phyloP scores from a whole-genome alignment of 2,888 invertebrate genomes.

The Cheilosia scutellata region DNA sequence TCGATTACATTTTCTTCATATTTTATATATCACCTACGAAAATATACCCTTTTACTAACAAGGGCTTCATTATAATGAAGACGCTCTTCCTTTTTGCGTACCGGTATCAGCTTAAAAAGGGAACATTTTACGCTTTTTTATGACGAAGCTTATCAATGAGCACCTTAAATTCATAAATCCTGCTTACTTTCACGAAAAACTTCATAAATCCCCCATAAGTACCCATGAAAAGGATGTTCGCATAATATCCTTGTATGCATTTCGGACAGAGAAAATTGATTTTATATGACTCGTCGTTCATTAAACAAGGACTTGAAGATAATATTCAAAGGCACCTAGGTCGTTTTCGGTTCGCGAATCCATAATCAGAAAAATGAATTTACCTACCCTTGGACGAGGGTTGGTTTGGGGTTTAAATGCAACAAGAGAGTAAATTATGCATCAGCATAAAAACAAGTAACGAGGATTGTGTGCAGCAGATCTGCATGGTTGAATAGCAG shows the following conservation, averaged over 20 bases:
- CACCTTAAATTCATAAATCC: constrained; percentile 60
- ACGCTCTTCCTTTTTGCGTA: neutral
- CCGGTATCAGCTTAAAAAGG: constrained; percentile 11
- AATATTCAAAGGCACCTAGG: neutral
- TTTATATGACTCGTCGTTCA: constrained; percentile 47
- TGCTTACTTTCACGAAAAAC: constrained; percentile 53
- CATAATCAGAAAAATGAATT: neutral
- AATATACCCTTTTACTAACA: constrained; percentile 36
- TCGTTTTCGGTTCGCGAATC: neutral
- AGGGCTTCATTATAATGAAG: constrained; percentile 34
- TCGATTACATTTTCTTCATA: constrained; percentile 21
- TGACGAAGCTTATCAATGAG: constrained; percentile 33
- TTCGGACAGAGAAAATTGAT: constrained; percentile 68
- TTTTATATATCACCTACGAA: constrained; percentile 8
- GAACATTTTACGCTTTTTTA: constrained; percentile 42
- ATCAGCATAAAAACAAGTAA: constrained; percentile 60
- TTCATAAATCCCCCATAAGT: constrained; percentile 61
- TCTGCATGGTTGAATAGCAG: neutral
- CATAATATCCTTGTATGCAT: constrained; percentile 48
- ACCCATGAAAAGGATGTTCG: constrained; percentile 20
- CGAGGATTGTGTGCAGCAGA: constrained; percentile 3
- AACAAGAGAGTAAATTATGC: constrained; percentile 64
- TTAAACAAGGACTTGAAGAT: constrained; percentile 36
- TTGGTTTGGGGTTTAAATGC: constrained; percentile 44
- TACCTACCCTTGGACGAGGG: neutral